Evolutionary conservation across 2,797 vertebrate genomes (phyloP), one percentile per base, ranked within the genome.

Genomic region (Astyanax mexicanus): DNA sequence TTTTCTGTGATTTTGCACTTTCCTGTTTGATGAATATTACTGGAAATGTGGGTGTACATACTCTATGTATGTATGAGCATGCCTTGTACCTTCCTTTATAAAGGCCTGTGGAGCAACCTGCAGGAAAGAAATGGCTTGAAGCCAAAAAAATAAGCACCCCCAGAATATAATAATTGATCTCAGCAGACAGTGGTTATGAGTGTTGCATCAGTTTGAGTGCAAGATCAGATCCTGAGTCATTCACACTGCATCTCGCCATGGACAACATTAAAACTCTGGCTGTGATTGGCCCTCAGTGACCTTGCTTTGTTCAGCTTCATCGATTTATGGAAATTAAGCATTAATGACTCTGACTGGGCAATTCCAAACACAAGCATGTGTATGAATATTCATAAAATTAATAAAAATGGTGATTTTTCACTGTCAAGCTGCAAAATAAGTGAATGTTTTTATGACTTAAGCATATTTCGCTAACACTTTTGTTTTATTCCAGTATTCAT

Each of bases 291-390:
- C 29, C 29, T 32, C 29, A 19, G 13, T 74, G 42, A 23, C 49
- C 65, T 27, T 11, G 52, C 51, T 19, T 45, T 37, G 57, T 62
- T 58, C 51, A 57, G 35, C 17, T 40, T 23, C 13, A 61, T 49
- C 72, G 21, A 12, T 47, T 64, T 38, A 73, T 65, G 49, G 38
- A 58, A 80, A 80, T 80, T 0, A 27, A 45, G 19, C 37, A 37
- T 3, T 61, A 67, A 64, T 67, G 66, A 49, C 19, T 47, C 12
- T 69, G 65, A 65, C 55, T 44, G 1, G 25, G 35, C 35, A 44
- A 21, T 64, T 54, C 54, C 8, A 45, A n/a, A 19, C 13, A n/a
- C 15, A 9, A 9, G 55, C 13, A 10, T 58, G 55, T 35, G 55
- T 15, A 17, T 35, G 55, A 13, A 58, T 57, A 61, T 72, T 72